These are phyloP conservation scores for Cyprinella venusta DNA, from an alignment of 2,797 vertebrate species.

Conservation along the genomic window DNA sequence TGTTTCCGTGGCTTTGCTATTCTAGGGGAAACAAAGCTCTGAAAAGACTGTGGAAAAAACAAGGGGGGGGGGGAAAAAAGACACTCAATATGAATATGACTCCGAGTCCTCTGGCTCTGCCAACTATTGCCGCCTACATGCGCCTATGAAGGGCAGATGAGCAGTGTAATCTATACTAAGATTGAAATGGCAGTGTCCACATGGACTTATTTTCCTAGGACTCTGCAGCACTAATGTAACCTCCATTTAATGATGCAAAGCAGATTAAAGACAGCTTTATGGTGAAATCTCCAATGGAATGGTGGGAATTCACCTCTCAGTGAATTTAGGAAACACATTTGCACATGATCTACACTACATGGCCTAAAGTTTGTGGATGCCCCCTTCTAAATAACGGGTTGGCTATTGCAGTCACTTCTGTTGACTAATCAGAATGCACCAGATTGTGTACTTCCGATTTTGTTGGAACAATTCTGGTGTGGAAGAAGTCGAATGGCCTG, in stretches of 20 bases:
- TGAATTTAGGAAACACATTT: conserved; percentile 3
- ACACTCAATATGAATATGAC: conserved; percentile 9
- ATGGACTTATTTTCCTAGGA: conserved; percentile 53
- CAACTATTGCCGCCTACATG: conserved; percentile 16
- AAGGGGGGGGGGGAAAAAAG: too few species aligned
- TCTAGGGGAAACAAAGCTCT: background rate
- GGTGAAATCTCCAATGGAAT: conserved; percentile 29
- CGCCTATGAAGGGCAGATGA: conserved; percentile 44
- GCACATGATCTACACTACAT: too few species aligned
- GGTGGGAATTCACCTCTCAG: background rate
- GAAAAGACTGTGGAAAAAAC: background rate
- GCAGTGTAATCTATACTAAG: conserved; percentile 59
- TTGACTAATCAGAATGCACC: background rate
- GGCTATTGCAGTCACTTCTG: background rate
- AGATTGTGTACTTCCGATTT: background rate
- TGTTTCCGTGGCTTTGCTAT: background rate
- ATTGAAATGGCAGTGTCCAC: conserved; percentile 66
- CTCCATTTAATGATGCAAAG: conserved; percentile 61
- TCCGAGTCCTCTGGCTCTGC: background rate
- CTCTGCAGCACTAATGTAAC: conserved; percentile 60
- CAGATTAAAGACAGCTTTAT: conserved; percentile 64
- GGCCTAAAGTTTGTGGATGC: conserved; percentile 1
- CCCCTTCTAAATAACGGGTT: background rate
- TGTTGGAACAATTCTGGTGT: background rate
- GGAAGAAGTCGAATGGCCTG: background rate